Conservation (phyloP, 2,797 vertebrate species). For the Acanthurus tractus region DNA sequence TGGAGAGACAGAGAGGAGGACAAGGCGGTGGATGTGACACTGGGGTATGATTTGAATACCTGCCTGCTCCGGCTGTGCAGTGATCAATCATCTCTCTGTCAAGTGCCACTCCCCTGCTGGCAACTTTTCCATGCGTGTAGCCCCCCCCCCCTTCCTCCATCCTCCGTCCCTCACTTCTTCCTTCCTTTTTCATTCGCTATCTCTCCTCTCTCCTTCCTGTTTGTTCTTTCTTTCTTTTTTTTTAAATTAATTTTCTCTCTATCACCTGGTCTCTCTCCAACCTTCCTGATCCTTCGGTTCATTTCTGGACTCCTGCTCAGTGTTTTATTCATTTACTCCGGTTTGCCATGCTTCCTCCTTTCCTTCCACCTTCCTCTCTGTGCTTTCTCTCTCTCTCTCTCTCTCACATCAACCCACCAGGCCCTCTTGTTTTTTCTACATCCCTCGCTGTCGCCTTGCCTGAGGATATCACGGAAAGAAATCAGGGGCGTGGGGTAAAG, state of each 20-base stretch:
- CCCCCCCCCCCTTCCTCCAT: slow-evolving; percentile 31
- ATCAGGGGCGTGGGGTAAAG: slow-evolving; percentile 42
- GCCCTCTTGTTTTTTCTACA: slow-evolving; percentile 66
- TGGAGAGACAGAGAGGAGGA: slow-evolving; percentile 49
- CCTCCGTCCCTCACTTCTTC: no score
- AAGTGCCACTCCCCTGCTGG: slow-evolving; percentile 69
- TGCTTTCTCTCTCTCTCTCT: slow-evolving; percentile 45
- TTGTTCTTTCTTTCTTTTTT: neutral
- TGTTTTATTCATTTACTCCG: slow-evolving; percentile 63
- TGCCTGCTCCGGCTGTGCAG: slow-evolving; percentile 73
- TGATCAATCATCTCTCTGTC: slow-evolving; percentile 82
- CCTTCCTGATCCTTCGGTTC: slow-evolving; percentile 34
- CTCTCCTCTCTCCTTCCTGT: slow-evolving; percentile 9
- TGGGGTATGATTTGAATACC: slow-evolving; percentile 82
- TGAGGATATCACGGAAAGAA: slow-evolving; percentile 55
- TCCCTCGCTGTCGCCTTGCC: slow-evolving; percentile 61
- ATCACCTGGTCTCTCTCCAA: slow-evolving; percentile 54
- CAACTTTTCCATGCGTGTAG: slow-evolving; percentile 62
- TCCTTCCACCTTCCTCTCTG: slow-evolving; percentile 21
- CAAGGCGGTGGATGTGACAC: slow-evolving; percentile 64
- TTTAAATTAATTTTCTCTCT: slow-evolving; percentile 41
- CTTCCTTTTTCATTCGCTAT: slow-evolving; percentile 39
- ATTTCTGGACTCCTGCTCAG: slow-evolving; percentile 35
- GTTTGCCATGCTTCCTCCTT: slow-evolving; percentile 3
- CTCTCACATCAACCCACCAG: slow-evolving; percentile 61